These are phyloP conservation scores for Chesias legatella DNA, from an alignment of 2,888 invertebrate species.

Conservation along the genomic window DNA sequence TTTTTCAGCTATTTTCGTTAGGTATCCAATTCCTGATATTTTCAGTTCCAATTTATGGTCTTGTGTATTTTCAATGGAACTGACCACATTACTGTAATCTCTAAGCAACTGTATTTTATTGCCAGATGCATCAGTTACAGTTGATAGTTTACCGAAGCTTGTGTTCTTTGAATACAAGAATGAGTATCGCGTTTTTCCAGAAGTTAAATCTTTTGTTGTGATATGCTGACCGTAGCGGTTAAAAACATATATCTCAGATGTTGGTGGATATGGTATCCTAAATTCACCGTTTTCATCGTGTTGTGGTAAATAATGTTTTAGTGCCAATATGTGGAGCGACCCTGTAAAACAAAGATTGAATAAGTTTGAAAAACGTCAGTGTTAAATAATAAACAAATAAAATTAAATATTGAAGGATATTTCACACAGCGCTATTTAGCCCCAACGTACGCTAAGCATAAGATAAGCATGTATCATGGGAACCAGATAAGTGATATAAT, in stretches of 20 bases:
- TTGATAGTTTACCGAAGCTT: slow-evolving; percentile 95
- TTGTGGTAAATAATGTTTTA: slow-evolving; percentile 92
- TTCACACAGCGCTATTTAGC: no score
- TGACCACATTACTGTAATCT: slow-evolving; percentile 95
- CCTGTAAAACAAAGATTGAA: slow-evolving; percentile 58
- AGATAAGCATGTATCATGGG: no score
- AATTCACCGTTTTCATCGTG: slow-evolving; percentile 95
- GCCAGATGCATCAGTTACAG: slow-evolving; percentile 96
- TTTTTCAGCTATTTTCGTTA: slow-evolving; percentile 93
- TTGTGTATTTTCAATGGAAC: slow-evolving; percentile 96
- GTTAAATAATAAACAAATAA: no score
- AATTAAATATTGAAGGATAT: no score
- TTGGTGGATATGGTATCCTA: slow-evolving; percentile 95
- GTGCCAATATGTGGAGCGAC: slow-evolving; percentile 89
- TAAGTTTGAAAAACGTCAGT: slow-evolving; percentile 15
- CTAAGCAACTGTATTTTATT: slow-evolving; percentile 94
- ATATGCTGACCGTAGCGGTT: slow-evolving; percentile 98
- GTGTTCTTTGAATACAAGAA: slow-evolving; percentile 98
- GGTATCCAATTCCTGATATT: slow-evolving; percentile 95
- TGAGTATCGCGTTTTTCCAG: slow-evolving; percentile 96
- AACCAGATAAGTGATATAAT: no score
- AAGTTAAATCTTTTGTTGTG: slow-evolving; percentile 95
- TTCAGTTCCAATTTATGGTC: slow-evolving; percentile 95
- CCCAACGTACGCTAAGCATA: no score
- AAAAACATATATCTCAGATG: slow-evolving; percentile 96